Evolutionary conservation across 2,113 vertebrate genomes (phyloP).

Genomic region (Glaucomys volans): DNA sequence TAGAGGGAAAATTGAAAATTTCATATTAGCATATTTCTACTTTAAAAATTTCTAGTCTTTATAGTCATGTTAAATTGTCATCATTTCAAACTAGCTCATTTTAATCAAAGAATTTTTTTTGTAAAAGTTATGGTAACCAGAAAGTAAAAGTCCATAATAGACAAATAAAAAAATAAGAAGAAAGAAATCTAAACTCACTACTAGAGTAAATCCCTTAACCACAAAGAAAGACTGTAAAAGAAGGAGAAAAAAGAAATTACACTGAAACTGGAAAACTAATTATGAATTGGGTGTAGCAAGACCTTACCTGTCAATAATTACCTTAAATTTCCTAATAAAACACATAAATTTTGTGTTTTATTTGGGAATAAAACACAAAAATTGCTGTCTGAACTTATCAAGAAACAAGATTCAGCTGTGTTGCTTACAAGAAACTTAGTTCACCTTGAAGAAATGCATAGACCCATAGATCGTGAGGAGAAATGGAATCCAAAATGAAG

Average conservation of each 20-base stretch:
- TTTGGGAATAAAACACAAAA: too few relatives aligned
- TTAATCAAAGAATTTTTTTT: too few relatives aligned
- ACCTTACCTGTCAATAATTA: neutral
- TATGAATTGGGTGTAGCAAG: neutral
- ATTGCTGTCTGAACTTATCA: neutral
- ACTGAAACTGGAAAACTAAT: neutral
- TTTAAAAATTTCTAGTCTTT: too few relatives aligned
- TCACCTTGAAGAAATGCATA: neutral
- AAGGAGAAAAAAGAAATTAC: neutral
- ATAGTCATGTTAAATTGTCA: neutral
- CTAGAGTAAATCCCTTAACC: neutral
- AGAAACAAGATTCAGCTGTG: neutral
- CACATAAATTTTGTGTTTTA: too few relatives aligned
- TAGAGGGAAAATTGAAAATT: neutral
- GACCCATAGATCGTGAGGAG: too few relatives aligned
- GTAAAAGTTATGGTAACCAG: too few relatives aligned
- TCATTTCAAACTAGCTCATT: neutral
- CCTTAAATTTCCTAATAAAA: neutral
- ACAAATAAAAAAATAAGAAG: neutral
- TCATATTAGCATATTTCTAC: neutral
- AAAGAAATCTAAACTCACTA: neutral
- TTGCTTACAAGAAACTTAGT: neutral
- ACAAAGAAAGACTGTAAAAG: neutral
- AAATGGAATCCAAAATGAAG: too few relatives aligned
- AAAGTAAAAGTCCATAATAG: too few relatives aligned